Base-by-base conservation (phyloP, 2,888 invertebrate species). In the Macaria liturata region DNA sequence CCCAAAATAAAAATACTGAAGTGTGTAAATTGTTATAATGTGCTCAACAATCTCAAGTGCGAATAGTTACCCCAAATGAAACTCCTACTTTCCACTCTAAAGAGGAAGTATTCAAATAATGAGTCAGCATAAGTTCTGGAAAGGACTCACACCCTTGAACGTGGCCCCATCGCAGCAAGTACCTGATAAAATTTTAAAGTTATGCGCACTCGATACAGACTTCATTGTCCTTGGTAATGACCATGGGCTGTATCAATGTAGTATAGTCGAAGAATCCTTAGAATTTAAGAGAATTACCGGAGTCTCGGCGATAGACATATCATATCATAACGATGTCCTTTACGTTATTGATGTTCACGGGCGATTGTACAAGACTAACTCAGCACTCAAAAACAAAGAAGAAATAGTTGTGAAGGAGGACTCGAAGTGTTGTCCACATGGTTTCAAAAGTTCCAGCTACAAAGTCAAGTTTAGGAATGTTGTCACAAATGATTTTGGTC, bases 341-440 rank as follows among this genome's bases (percentile, higher is more conserved):
- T 95, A 93, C 77, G 85, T 94, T 59, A 93, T 95, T 62, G 94
- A 94, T 82, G 85, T 90, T 49, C 93, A 93, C 71, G 95, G 95
- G 20, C 86, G 93, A 61, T 92, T 95, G 32, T 93, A 92, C 69
- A 94, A 93, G 80, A 84, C 93, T 66, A 92, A 92, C 75, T 83
- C 93, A 49, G 86, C 86, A 72, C 88, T 94, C 71, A 93, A 91
- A 75, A 80, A 89, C 59, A 82, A 93, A 64, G 93, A 94, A 76
- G 95, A 94, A 80, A 93, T 95, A 56, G 72, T 93, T 54, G 87
- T 95, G 32, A 92, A 92, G 66, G 95, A 95, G 71, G 94, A 95
- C 66, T 86, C 93, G 3, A 94, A 93, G 75, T 93, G 92, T 72
- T 95, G 95, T 70, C 91, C 92, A 46, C 94, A 95, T 68, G 95